Conservation (phyloP, 2,113 vertebrate genomes). For the Mus spicilegus region DNA sequence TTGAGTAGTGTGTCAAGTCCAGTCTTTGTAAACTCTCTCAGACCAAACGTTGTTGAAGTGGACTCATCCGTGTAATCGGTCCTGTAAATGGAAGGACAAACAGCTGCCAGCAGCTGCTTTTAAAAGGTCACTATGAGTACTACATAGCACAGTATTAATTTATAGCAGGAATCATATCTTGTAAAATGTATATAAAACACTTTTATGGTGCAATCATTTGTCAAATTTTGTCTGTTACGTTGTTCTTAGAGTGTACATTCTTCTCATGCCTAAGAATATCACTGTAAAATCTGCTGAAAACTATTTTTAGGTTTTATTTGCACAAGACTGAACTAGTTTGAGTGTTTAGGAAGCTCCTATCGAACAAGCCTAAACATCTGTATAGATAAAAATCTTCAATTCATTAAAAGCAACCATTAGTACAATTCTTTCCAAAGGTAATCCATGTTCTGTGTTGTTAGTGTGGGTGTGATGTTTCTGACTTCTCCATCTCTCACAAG, state of each 20-base stretch:
- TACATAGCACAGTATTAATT: slow-evolving; percentile 89
- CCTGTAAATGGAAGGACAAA: slow-evolving; percentile 80
- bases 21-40: slow-evolving; percentile 77
- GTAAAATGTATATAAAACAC: slow-evolving; percentile 91
- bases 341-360: slow-evolving; percentile 82
- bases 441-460: slow-evolving; percentile 81
- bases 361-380: slow-evolving; percentile 83
- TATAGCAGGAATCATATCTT: slow-evolving; percentile 88
- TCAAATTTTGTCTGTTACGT: slow-evolving; percentile 87
- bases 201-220: slow-evolving; percentile 90
- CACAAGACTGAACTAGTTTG: slow-evolving; percentile 85
- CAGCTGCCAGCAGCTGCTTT: slow-evolving; percentile 86
- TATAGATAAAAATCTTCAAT: slow-evolving; percentile 80
- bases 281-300: slow-evolving; percentile 89
- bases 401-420: slow-evolving; percentile 83
- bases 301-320: slow-evolving; percentile 89
- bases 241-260: slow-evolving; percentile 84
- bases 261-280: slow-evolving; percentile 88
- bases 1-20: slow-evolving; percentile 68
- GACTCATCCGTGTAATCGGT: slow-evolving; percentile 54
- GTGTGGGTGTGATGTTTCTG: slow-evolving; percentile 82
- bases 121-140: slow-evolving; percentile 86
- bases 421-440: slow-evolving; percentile 86
- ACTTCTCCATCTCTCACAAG: slow-evolving; percentile 76
- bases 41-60: slow-evolving; percentile 77